phyloP scores from a whole-genome alignment of 2,888 invertebrate species.

The Hecatera dysodea region DNA sequence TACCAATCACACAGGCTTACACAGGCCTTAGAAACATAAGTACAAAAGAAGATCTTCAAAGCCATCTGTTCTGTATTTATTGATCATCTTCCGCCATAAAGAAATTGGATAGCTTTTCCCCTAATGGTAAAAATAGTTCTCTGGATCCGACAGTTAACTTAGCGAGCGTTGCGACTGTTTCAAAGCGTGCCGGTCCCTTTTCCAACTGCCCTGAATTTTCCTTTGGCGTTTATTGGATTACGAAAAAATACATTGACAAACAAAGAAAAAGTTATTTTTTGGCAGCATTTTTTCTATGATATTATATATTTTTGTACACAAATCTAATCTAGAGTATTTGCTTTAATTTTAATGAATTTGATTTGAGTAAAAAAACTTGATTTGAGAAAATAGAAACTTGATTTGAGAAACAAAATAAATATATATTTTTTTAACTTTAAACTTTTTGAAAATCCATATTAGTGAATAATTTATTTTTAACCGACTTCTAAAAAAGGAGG shows the following conservation, averaged over 20 bases:
- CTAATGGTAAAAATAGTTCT: slow-evolving; percentile 30
- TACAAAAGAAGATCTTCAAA: slow-evolving; percentile 8
- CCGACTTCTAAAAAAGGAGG: too few species aligned
- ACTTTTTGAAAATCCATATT: too few species aligned
- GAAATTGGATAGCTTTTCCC: slow-evolving; percentile 43
- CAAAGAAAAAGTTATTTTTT: slow-evolving; percentile 26
- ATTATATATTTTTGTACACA: not conserved
- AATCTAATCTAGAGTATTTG: not conserved
- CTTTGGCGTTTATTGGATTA: slow-evolving; percentile 44
- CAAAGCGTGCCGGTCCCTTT: slow-evolving; percentile 46
- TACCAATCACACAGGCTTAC: slow-evolving; percentile 3
- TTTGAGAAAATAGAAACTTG: too few species aligned
- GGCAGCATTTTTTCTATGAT: slow-evolving; percentile 3
- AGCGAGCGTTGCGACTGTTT: slow-evolving; percentile 38
- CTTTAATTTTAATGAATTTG: not conserved
- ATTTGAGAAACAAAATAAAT: not conserved
- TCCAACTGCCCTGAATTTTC: slow-evolving; percentile 21
- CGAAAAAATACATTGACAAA: slow-evolving; percentile 18
- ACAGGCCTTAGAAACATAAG: not conserved
- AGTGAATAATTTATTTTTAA: too few species aligned
- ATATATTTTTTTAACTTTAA: too few species aligned
- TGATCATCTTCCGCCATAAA: slow-evolving; percentile 29
- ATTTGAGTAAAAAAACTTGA: too few species aligned
- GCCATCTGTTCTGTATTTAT: slow-evolving; percentile 27
- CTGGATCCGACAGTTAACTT: slow-evolving; percentile 50